Evolutionary conservation across 2,113 vertebrate genomes (phyloP).

Genomic region (Paedocypris sp.): DNA sequence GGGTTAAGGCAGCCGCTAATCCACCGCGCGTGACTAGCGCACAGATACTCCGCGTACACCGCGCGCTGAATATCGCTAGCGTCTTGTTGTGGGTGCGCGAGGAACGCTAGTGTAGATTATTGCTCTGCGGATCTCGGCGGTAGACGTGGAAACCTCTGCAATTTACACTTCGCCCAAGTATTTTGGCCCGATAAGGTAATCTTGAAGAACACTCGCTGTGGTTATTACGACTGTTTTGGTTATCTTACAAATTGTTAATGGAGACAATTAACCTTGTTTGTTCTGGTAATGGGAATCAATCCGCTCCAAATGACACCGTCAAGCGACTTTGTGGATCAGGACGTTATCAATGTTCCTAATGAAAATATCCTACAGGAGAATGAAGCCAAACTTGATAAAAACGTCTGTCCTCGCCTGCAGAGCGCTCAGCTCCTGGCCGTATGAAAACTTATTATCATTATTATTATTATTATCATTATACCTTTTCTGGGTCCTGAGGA

Average conservation of each 20-base stretch:
- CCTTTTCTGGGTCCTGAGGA: no score
- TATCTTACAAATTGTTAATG: not conserved
- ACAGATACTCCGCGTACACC: conserved; percentile 35
- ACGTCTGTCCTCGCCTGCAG: no score
- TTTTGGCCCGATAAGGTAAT: not conserved
- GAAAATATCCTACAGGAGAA: no score
- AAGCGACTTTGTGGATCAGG: no score
- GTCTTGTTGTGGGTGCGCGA: conserved; percentile 23
- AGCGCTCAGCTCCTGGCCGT: no score
- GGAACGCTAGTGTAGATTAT: conserved; percentile 18
- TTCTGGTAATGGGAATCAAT: not conserved
- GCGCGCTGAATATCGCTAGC: conserved; percentile 22
- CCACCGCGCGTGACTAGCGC: conserved; percentile 48
- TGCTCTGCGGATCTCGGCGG: conserved; percentile 12
- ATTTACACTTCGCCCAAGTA: not conserved
- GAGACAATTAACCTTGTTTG: not conserved
- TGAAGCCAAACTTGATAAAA: not conserved
- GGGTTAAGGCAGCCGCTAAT: conserved; percentile 56
- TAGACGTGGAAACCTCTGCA: not conserved
- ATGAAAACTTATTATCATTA: no score
- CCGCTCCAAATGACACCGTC: not conserved
- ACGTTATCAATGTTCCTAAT: no score
- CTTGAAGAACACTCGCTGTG: not conserved
- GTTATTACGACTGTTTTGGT: not conserved
- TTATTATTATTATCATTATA: no score